Percentiles rank a stretch among this genome's conserved stretches.
phyloP scores from a whole-genome alignment of 1,140 invertebrate genomes.

The Drosophila pallidifrons region DNA sequence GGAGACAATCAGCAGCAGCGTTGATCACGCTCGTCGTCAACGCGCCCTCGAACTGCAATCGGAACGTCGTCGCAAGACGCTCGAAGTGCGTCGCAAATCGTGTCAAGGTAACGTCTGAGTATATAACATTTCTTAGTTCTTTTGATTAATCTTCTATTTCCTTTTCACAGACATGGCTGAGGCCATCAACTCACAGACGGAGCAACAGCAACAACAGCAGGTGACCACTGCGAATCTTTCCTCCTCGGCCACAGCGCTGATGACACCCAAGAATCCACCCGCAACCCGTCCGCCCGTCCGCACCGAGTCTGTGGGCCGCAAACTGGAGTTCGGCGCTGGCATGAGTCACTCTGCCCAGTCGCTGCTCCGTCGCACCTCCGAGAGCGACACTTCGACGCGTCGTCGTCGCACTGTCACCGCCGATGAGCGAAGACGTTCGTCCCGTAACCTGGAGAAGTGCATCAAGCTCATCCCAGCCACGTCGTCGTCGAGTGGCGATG shows the following conservation, averaged over 20 bases:
- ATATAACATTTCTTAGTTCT: constrained; percentile 7
- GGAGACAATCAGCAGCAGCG: constrained; percentile 77
- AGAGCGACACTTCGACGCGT: constrained; percentile 80
- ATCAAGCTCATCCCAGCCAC: constrained; percentile 76
- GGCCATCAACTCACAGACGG: constrained; percentile 18
- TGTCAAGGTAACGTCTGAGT: constrained; percentile 60
- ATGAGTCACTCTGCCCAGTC: constrained; percentile 81
- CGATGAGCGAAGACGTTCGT: constrained; percentile 77
- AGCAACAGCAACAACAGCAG: constrained; percentile 43
- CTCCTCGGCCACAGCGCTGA: constrained; percentile 71
- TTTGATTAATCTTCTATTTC: background rate
- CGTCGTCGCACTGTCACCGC: constrained; percentile 75
- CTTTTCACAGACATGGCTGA: constrained; percentile 67
- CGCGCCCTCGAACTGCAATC: constrained; percentile 80
- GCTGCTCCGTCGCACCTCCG: constrained; percentile 76
- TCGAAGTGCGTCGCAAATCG: constrained; percentile 82
- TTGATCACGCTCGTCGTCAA: constrained; percentile 80
- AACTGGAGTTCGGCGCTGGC: constrained; percentile 75
- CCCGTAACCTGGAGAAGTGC: constrained; percentile 77
- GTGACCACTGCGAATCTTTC: constrained; percentile 50
- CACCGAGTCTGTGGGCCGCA: constrained; percentile 71
- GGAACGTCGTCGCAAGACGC: constrained; percentile 81
- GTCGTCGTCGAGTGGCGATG: constrained; percentile 72
- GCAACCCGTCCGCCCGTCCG: constrained; percentile 15
- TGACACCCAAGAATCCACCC: constrained; percentile 65